Evolutionary conservation across 2,113 vertebrate species (phyloP), one percentile per base, ranked within the genome.

Genomic region (Fregetta grallaria): DNA sequence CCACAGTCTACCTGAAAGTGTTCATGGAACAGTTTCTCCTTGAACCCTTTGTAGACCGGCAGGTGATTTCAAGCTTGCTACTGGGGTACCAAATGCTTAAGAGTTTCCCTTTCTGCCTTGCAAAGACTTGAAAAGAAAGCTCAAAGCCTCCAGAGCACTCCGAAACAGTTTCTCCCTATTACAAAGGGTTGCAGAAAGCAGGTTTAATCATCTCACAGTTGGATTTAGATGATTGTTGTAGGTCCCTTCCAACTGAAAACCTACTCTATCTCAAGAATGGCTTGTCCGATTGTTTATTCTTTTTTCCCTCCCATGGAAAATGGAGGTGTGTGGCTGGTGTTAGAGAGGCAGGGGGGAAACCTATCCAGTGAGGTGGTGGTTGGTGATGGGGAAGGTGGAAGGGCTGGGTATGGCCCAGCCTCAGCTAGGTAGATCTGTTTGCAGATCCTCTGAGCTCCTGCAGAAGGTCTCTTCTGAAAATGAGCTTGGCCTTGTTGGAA

Each of bases 321-420:
- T 2, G 14, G 10, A 94, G 5, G 2, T 8, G 9, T 18, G 23
- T 19, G 59, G 29, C 7, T 74, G 56, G 11, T 40, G 8, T 32
- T 27, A 11, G 13, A n/a, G 36, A 29, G 10, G 3, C 10, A 6
- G 7, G 2, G 1, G 0, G 4, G 18, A 21, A 7, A 2, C 4
- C 5, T 21, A 36, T 15, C 13, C 10, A 14, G 32, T 17, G 68
- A 67, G 17, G 29, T 44, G 32, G 17, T 42, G 50, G 9, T 58
- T 42, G 45, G 9, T 38, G 26, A 26, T 38, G 21, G 26, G 34
- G 26, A 75, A 58, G 34, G 8, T 36, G 38, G 8, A 53, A n/a
- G n/a, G n/a, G 44, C 15, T 59, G 38, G 49, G 7, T n/a, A 2
- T 9, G 34, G 13, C 20, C 29, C 44, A 59, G 34, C 23, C 21